Evolutionary conservation across 92 coral and sea anemone species (phyloP), one percentile per base, ranked within the genome.

Genomic region (Montipora capitata): DNA sequence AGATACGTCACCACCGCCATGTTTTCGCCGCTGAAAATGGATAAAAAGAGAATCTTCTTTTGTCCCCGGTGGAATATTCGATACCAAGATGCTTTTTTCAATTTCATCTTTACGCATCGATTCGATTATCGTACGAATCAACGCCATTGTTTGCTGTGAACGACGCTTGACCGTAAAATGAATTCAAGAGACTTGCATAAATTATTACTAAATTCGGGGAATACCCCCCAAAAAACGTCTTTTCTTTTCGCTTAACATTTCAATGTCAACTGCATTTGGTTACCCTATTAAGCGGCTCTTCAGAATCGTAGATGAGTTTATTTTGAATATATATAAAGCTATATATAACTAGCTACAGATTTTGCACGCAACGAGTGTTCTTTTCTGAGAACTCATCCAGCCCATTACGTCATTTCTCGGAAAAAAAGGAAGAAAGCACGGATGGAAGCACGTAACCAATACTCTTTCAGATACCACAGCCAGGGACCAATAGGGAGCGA

Each of bases 1-100:
- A 2, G 84, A 79, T 58, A 82, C 76, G 72, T 91, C 94, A 3
- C 94, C 94, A 57, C 94, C 94, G 77, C 91, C 91, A 72, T 91
- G 86, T 82, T 69, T 87, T n/a, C 40, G 85, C 79, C 38, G 84
- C 41, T 91, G 94, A 57, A 91, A 91, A 17, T 91, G 94, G 15
- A 91, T 87, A 10, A 63, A 42, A 5, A 87, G 75, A 10, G 84
- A 27, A 9, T 87, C 92, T 9, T 9, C 52, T 16, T 15, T 61
- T 16, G 86, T 62, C 40, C 79, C 88, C 4, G 61, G 79, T 27
- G 91, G 44, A 54, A 91, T 44, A 11, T 82, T 54, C 42, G 65
- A 48, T 2, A 86, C 91, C 20, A 91, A 56, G 18, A 91, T 77
- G 42, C 94, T 87, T 72, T 81, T 91, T 10, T 44, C 45, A 39